Percentiles rank a stretch among this genome's conserved stretches.
phyloP scores from a whole-genome alignment of 2,797 vertebrate species.

The Holocentrus rufus region DNA sequence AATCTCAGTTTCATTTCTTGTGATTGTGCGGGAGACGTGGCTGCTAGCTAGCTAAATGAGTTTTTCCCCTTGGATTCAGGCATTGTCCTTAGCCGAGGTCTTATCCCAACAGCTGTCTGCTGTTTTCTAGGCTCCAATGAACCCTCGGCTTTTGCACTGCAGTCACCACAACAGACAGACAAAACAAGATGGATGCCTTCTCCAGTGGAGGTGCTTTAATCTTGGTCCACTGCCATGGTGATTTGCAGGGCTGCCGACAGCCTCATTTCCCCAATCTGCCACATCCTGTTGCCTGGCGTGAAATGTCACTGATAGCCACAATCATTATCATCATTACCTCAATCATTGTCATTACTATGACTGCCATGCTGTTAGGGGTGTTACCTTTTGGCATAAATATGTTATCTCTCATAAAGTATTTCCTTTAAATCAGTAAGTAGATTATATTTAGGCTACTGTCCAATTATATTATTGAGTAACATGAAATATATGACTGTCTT shows the following conservation, averaged over 20 bases:
- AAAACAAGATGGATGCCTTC: constrained; percentile 58
- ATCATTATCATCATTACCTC: constrained; percentile 9
- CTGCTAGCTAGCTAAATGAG: constrained; percentile 3
- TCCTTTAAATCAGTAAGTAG: neutral
- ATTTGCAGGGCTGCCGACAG: neutral
- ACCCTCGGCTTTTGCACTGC: neutral
- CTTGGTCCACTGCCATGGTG: neutral
- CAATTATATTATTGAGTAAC: neutral
- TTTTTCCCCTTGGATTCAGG: constrained; percentile 14
- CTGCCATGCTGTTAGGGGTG: neutral
- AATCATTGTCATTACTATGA: constrained; percentile 5
- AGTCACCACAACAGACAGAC: constrained; percentile 39
- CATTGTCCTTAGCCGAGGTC: constrained; percentile 27
- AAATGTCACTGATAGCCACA: constrained; percentile 34
- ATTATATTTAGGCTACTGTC: neutral
- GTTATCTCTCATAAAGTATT: neutral
- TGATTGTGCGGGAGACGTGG: neutral
- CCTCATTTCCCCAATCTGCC: constrained; percentile 31
- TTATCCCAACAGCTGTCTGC: constrained; percentile 51
- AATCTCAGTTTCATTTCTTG: neutral
- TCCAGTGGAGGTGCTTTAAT: constrained; percentile 32
- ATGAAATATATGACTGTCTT: neutral
- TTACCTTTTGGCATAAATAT: neutral
- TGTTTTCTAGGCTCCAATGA: constrained; percentile 6
- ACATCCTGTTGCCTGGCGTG: constrained; percentile 11